Evolutionary conservation across 2,888 invertebrate species (phyloP).

Genomic region (Bimastos eiseni): DNA sequence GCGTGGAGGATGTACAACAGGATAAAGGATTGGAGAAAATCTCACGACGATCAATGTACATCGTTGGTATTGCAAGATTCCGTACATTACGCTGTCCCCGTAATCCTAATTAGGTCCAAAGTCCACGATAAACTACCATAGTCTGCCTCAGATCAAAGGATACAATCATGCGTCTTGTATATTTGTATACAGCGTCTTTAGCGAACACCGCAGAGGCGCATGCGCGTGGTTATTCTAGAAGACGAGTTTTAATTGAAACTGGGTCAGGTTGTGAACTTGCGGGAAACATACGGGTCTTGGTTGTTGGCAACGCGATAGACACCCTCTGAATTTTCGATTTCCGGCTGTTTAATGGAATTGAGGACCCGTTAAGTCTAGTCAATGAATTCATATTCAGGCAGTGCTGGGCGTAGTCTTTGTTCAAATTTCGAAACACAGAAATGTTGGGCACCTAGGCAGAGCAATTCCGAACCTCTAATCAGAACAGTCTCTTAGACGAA

Average conservation of each 20-base stretch:
- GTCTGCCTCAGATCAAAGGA: neutral
- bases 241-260: neutral
- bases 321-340: too few relatives aligned
- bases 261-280: neutral
- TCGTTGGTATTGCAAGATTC: neutral
- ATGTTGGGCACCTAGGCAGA: too few relatives aligned
- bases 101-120: neutral
- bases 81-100: neutral
- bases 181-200: neutral
- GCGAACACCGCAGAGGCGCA: neutral
- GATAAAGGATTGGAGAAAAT: neutral
- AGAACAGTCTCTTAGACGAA: too few relatives aligned
- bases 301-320: neutral
- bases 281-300: neutral
- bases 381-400: too few relatives aligned
- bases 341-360: too few relatives aligned
- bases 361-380: too few relatives aligned
- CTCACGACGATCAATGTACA: slow-evolving; percentile 2
- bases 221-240: neutral
- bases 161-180: neutral
- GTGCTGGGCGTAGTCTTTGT: too few relatives aligned
- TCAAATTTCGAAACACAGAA: too few relatives aligned
- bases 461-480: too few relatives aligned
- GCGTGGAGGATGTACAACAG: neutral
- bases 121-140: neutral